Conservation (phyloP, 2,888 invertebrate species). For the Cepaea hortensis region DNA sequence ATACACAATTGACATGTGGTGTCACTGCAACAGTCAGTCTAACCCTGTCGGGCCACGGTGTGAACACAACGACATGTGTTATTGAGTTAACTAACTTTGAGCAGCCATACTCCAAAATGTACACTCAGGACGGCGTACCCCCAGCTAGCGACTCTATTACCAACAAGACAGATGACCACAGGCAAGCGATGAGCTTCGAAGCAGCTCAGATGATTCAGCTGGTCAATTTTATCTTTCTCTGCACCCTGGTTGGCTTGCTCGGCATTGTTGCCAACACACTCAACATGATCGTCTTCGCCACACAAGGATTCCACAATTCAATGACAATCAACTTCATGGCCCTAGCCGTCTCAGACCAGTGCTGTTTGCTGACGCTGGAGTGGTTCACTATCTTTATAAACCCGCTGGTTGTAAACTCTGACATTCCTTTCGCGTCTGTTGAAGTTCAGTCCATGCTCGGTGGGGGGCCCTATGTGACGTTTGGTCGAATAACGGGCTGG, state of each 20-base stretch:
- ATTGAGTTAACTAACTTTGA: too few species aligned
- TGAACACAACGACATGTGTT: too few species aligned
- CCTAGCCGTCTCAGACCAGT: constrained; percentile 6
- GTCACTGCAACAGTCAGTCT: too few species aligned
- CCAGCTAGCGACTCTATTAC: too few species aligned
- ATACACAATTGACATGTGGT: too few species aligned
- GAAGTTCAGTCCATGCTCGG: constrained; percentile 8
- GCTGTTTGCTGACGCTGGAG: background rate
- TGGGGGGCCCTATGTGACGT: background rate
- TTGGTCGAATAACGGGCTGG: constrained; percentile 5
- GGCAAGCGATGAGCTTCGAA: background rate
- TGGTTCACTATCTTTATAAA: constrained; percentile 29
- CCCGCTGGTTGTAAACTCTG: background rate
- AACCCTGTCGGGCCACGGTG: too few species aligned
- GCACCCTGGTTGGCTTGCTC: background rate
- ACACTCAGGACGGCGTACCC: too few species aligned
- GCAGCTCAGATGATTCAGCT: background rate
- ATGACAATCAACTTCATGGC: constrained; percentile 19
- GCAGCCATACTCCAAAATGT: too few species aligned
- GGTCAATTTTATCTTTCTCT: background rate
- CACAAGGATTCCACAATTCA: constrained; percentile 9
- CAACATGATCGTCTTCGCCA: constrained; percentile 26
- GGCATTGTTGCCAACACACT: background rate
- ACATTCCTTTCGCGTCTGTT: background rate
- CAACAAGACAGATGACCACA: background rate